Base-by-base conservation (phyloP, 2,888 invertebrate species). In the Coleophora flavipennella region DNA sequence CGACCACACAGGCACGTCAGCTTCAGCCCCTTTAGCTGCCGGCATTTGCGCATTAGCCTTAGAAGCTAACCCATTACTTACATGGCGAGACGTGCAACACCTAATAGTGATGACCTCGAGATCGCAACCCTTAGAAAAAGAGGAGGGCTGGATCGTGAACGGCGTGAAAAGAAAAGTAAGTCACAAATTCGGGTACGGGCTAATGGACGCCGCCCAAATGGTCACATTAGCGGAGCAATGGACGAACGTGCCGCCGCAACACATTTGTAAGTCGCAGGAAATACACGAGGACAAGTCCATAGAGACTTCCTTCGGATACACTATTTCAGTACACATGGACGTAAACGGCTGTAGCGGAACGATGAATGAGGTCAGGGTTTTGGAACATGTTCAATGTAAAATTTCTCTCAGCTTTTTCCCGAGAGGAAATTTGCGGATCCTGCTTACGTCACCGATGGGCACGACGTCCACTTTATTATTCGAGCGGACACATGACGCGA, bases 1-100 rank as follows among this genome's bases (percentile, higher is more conserved):
- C 6, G 95, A 95, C 59, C 95, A 95, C 62, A 95, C 95, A 0
- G 95, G 96, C 9, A 97, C 96, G 0, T 95, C 95, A 0, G 96
- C 97, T 0, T 96, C 96, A 2, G 97, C 97, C 0, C 97, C 97
- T 0, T 75, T 97, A 50, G 97, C 97, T 0, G 96, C 97, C 3
- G 97, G 96, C n/a, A 95, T 97, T 39, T 93, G 94, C 59, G 97
- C 96, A 6, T 76, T 97, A 46, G 95, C 96, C 0, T 85, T 97
- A 39, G 97, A 97, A 85, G 97, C 97, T 0, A 97, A 97, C 74
- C 92, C 96, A 2, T 87, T 89, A 46, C 81, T 99, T 33, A 97
- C 97, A 0, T 99, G 99, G 99, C 87, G 99, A 52, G 99, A 99
- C 74, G 92, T 99, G 90, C 99, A 99, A 80, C 97, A 98, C 71